A percentile compares a stretch with the other conserved stretches of the same genome.
Evolutionary conservation across 2,888 invertebrate genomes (phyloP).

Genomic region (Spodoptera picta): DNA sequence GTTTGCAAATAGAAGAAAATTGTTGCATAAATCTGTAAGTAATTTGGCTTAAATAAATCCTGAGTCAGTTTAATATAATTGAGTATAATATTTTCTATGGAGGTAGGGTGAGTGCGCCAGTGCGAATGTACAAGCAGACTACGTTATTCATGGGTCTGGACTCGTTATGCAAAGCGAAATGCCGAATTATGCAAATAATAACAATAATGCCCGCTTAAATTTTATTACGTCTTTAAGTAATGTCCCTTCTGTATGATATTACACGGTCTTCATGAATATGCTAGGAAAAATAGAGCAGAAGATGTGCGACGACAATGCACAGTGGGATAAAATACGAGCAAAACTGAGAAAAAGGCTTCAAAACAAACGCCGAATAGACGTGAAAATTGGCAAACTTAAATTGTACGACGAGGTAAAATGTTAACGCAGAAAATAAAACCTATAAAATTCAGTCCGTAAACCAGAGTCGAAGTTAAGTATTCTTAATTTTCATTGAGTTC

Average conservation of each 20-base stretch:
- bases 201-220: constrained; percentile 72
- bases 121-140: constrained; percentile 65
- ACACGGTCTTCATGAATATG: constrained; percentile 37
- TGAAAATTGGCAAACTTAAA: too few relatives aligned
- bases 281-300: background rate
- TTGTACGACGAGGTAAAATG: too few relatives aligned
- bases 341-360: background rate
- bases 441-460: constrained; percentile 26
- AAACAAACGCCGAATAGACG: too few relatives aligned
- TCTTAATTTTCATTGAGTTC: constrained; percentile 48
- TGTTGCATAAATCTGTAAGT: constrained; percentile 43
- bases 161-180: constrained; percentile 78
- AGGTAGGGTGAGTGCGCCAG: constrained; percentile 60
- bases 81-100: constrained; percentile 46
- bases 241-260: constrained; percentile 57
- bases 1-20: constrained; percentile 21
- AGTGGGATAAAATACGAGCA: background rate
- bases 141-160: constrained; percentile 72
- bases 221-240: constrained; percentile 67
- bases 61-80: constrained; percentile 36
- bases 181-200: constrained; percentile 79
- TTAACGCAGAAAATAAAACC: constrained; percentile 13
- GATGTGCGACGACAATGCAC: background rate
- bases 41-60: constrained; percentile 35
- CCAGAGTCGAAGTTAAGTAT: constrained; percentile 34